Evolutionary conservation across 2,888 invertebrate genomes (phyloP).

Genomic region (Azorinus chamasolen): DNA sequence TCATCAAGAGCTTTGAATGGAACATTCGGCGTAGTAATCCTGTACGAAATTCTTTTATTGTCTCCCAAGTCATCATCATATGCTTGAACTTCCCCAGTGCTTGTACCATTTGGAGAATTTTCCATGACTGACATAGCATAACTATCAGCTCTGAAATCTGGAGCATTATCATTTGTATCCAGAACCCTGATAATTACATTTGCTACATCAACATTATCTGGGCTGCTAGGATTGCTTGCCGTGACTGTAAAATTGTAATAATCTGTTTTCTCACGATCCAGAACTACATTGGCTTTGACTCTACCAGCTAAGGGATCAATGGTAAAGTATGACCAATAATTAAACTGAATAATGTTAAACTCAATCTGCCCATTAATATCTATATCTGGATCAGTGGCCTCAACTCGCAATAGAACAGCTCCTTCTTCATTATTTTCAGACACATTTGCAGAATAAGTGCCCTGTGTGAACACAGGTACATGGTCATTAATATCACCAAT

Average conservation of each 20-base stretch:
- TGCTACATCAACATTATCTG: conserved; percentile 46
- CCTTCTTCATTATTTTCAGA: conserved; percentile 71
- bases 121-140: conserved; percentile 65
- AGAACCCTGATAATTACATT: conserved; percentile 58
- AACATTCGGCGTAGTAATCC: conserved; percentile 44
- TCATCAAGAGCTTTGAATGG: conserved; percentile 71
- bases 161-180: conserved; percentile 68
- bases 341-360: conserved; percentile 55
- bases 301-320: conserved; percentile 64
- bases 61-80: conserved; percentile 93
- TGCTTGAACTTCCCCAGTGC: conserved; percentile 63
- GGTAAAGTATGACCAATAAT: conserved; percentile 34
- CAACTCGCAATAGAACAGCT: conserved; percentile 91
- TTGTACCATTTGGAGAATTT: conserved; percentile 56
- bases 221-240: conserved; percentile 60
- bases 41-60: conserved; percentile 69
- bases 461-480: conserved; percentile 92
- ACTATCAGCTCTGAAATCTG: conserved; percentile 61
- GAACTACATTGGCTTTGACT: conserved; percentile 55
- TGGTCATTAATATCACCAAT: conserved; percentile 97
- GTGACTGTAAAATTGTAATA: conserved; percentile 65
- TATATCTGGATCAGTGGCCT: conserved; percentile 91
- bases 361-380: conserved; percentile 54
- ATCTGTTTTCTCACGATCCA: conserved; percentile 71
- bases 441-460: conserved; percentile 62